Conservation (phyloP, 2,113 vertebrate genomes). For the Leuciscus idus region DNA sequence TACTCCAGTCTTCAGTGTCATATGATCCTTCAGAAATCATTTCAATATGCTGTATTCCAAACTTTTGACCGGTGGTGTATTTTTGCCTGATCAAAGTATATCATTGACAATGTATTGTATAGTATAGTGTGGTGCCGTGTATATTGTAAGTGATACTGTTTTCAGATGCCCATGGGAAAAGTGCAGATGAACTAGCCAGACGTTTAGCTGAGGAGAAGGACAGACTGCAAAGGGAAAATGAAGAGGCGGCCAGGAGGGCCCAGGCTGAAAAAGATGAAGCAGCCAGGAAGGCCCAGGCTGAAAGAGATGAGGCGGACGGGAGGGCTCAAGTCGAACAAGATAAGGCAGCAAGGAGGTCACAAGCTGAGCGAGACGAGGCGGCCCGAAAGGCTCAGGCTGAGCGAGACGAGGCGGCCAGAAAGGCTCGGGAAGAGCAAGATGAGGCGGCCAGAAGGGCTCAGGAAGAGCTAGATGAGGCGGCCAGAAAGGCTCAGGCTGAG, state of each 20-base stretch:
- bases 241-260: slow-evolving; percentile 31
- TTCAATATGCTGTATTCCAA: no score
- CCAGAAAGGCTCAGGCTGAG: slow-evolving; percentile 28
- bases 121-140: neutral
- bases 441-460: neutral
- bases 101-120: neutral
- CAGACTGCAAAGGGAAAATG: slow-evolving; percentile 32
- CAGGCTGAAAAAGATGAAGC: slow-evolving; percentile 44
- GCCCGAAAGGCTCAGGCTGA: neutral
- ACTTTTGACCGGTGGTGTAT: neutral
- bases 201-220: slow-evolving; percentile 16
- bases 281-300: slow-evolving; percentile 35
- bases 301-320: slow-evolving; percentile 33
- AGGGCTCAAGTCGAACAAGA: slow-evolving; percentile 37
- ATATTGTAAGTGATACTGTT: neutral
- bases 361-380: neutral
- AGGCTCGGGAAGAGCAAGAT: neutral
- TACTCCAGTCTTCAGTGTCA: no score
- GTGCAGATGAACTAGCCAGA: slow-evolving; percentile 43
- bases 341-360: neutral
- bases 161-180: slow-evolving; percentile 49
- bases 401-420: neutral
- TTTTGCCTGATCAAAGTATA: neutral
- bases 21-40: no score
- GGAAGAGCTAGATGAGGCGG: neutral